phyloP scores from a whole-genome alignment of 2,888 invertebrate species.

The Leucophenga montana region DNA sequence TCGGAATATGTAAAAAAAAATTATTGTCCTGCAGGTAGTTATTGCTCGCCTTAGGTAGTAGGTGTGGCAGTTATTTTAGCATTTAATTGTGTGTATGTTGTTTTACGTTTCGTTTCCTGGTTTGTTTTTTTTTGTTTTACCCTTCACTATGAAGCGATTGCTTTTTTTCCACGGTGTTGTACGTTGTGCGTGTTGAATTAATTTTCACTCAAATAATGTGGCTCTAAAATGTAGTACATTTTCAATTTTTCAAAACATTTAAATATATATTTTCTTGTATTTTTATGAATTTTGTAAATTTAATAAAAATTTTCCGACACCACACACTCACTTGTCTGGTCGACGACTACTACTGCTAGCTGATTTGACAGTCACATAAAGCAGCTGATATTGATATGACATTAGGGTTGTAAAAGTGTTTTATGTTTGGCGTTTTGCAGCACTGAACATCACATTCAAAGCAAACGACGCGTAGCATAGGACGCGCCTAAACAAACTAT shows the following conservation, averaged over 20 bases:
- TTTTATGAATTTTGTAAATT: no score
- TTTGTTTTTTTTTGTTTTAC: background rate
- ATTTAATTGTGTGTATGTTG: background rate
- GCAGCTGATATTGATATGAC: constrained; percentile 41
- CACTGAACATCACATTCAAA: background rate
- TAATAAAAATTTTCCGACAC: no score
- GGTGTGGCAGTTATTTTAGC: constrained; percentile 8
- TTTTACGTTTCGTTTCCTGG: background rate
- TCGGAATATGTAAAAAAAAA: background rate
- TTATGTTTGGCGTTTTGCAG: background rate
- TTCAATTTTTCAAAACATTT: background rate
- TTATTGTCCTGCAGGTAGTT: constrained; percentile 5
- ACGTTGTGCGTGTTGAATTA: no score
- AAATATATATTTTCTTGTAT: background rate
- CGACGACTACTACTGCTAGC: no score
- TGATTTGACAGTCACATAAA: constrained; percentile 15
- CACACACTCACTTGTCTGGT: no score
- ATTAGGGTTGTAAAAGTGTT: constrained; percentile 40
- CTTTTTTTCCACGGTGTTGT: no score
- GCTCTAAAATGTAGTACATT: background rate
- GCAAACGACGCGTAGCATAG: constrained; percentile 3
- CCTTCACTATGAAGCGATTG: background rate
- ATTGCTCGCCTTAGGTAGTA: background rate
- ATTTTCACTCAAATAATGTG: no score
- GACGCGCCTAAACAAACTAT: background rate